Conservation (phyloP, 1,140 invertebrate genomes). For the Stegodyphus dumicola region DNA sequence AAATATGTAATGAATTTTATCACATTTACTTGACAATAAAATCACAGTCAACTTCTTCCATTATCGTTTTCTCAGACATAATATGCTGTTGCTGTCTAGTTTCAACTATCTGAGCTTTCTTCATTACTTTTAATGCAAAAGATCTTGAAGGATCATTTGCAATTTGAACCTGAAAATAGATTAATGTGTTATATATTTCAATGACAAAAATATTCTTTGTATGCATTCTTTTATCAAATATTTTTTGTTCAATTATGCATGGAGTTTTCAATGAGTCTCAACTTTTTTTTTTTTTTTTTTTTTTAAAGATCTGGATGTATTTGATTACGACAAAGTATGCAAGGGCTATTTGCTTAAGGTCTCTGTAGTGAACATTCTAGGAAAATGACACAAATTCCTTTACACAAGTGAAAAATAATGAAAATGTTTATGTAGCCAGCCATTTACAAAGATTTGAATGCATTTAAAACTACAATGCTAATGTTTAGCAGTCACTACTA, state of each 20-base stretch:
- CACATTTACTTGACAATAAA: slow-evolving; percentile 88
- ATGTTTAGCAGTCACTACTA: no score
- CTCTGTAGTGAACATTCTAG: no score
- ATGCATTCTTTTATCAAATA: background rate
- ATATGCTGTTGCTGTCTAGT: slow-evolving; percentile 99
- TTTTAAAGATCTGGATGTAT: slow-evolving; percentile 4
- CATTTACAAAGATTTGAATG: no score
- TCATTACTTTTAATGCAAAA: slow-evolving; percentile 98
- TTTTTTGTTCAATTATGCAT: background rate
- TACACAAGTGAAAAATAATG: no score
- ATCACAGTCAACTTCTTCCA: slow-evolving; percentile 95
- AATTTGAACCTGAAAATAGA: slow-evolving; percentile 55
- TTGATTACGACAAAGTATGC: background rate
- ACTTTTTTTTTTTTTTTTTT: background rate
- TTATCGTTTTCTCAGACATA: slow-evolving; percentile 98
- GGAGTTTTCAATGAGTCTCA: background rate
- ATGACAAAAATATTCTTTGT: background rate
- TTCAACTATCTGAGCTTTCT: slow-evolving; percentile 98
- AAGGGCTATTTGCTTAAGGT: no score
- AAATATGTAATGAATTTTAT: no score
- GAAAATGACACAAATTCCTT: no score
- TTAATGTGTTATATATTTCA: background rate
- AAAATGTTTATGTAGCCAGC: no score
- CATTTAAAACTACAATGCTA: no score
- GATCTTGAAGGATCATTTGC: slow-evolving; percentile 80